Base-by-base conservation (phyloP, 2,888 invertebrate genomes). In the Chesias legatella region DNA sequence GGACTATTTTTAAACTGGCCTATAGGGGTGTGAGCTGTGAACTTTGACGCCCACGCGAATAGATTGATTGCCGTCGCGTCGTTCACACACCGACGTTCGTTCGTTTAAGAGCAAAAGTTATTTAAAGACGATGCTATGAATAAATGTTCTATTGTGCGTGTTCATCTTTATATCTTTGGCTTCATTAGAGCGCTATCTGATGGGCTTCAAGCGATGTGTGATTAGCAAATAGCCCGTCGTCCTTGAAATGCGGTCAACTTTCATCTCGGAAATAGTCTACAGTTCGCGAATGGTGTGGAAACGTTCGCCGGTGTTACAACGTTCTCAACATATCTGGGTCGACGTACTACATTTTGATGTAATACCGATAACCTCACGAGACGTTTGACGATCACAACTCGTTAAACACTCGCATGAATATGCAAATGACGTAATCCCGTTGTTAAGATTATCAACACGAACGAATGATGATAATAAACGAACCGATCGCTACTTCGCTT, bases 1-100 rank as follows among this genome's bases (percentile, higher is more conserved):
- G 55, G 48, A 51, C 61, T 71, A 68, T 65, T 63, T 65, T 57
- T 62, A 63, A 53, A 51, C 53, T 48, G 49, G 56, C 51, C 54
- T 44, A 58, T 39, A 54, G 61, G 69, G 59, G 47, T 50, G 63
- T 69, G 63, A 63, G 61, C 67, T 55, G 48, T 75, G 76, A 78
- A 73, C 79, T 77, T 68, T 71, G 73, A 72, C 77, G 70, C 67
- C 64, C 62, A 70, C 71, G 62, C 63, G 63, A 73, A 68, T 69
- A 73, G 63, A 68, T 60, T 63, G 53, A 62, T 60, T 33, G 36
- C 58, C 54, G 58, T 48, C 50, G 44, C 54, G 58, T 48, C 50
- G 44, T 56, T 54, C 54, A 53, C 56, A 57, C 49, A 47, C 46
- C 43, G 40, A 28, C 42, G 56, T 36, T 36, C 37, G 43, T 42